Evolutionary conservation across 1,140 invertebrate species (phyloP).

Genomic region (Drosophila sturtevanti): DNA sequence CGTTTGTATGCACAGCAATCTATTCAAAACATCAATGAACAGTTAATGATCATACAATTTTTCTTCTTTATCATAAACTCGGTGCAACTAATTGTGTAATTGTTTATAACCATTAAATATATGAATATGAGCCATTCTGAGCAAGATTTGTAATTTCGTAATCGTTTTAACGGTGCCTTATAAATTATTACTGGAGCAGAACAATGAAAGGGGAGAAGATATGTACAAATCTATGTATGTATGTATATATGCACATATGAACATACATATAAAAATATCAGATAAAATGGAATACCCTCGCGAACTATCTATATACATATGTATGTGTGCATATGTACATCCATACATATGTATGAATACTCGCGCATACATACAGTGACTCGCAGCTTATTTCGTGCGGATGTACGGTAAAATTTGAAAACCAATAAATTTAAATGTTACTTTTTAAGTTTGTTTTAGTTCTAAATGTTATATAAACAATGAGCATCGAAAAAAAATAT

Average conservation of each 20-base stretch:
- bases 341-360: background rate
- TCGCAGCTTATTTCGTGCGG: too few species aligned
- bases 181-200: constrained; percentile 67
- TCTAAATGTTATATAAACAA: too few species aligned
- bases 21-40: constrained; percentile 5
- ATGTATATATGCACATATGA: too few species aligned
- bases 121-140: constrained; percentile 53
- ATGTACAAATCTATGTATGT: background rate
- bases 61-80: constrained; percentile 13
- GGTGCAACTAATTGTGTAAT: constrained; percentile 68
- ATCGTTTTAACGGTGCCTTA: constrained; percentile 63
- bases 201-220: constrained; percentile 27
- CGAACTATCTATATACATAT: too few species aligned
- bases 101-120: constrained; percentile 28
- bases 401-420: too few species aligned
- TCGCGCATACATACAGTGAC: too few species aligned
- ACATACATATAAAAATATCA: too few species aligned
- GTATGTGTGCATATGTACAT: constrained; percentile 17
- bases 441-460: too few species aligned
- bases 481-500: too few species aligned
- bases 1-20: constrained; percentile 16
- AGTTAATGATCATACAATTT: constrained; percentile 12
- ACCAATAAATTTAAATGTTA: too few species aligned
- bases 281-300: too few species aligned
- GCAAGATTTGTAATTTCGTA: constrained; percentile 63